A percentile compares a stretch with the other conserved stretches of the same genome.
Evolutionary conservation across 2,797 vertebrate species (phyloP).

Genomic region (Bradypus variegatus): DNA sequence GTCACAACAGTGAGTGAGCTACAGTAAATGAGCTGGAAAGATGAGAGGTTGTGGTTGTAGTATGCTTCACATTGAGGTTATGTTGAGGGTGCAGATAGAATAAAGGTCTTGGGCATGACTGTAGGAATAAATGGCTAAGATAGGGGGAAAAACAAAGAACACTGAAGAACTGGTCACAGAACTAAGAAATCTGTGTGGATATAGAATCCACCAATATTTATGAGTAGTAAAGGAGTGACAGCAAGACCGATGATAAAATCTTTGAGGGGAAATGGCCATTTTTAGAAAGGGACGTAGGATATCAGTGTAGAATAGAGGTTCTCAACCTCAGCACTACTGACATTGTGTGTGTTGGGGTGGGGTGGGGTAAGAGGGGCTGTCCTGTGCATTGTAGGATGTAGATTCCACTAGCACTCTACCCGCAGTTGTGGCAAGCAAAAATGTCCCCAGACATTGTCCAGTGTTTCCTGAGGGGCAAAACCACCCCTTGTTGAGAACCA

Average conservation of each 20-base stretch:
- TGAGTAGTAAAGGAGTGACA: neutral
- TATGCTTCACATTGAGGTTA: neutral
- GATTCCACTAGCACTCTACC: neutral
- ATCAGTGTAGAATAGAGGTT: neutral
- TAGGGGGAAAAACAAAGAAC: neutral
- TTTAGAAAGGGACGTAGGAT: neutral
- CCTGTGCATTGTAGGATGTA: neutral
- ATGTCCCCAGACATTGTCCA: neutral
- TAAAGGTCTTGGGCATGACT: neutral
- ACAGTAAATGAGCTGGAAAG: neutral
- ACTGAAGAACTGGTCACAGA: neutral
- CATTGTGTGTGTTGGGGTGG: neutral
- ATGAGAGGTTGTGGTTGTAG: neutral
- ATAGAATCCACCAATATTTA: neutral
- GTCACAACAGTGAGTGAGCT: neutral
- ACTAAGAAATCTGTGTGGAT: neutral
- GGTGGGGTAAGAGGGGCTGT: neutral
- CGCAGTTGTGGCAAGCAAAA: neutral
- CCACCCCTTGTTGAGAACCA: neutral
- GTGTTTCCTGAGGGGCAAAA: neutral
- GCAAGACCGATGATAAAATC: neutral
- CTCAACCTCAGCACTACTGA: neutral
- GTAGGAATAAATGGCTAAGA: neutral
- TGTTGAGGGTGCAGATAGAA: neutral
- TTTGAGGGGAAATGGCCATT: neutral